Conservation (phyloP, 2,797 vertebrate genomes). For the Notolepis coatsorum region DNA sequence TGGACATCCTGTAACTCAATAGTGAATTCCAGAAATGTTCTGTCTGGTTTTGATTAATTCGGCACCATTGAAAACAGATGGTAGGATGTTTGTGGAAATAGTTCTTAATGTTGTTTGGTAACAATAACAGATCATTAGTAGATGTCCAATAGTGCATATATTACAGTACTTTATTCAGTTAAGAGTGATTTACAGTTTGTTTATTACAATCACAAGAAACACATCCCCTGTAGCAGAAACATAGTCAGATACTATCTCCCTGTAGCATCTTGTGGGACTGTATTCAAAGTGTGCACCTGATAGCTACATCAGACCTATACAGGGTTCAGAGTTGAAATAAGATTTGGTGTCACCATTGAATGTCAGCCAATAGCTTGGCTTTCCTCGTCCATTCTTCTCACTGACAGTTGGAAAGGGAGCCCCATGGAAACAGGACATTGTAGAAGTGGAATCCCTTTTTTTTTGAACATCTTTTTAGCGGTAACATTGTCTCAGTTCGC, state of each 20-base stretch:
- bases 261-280: slow-evolving; percentile 26
- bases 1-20: too few relatives aligned
- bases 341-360: slow-evolving; percentile 72
- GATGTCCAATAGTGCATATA: too few relatives aligned
- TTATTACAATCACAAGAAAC: too few relatives aligned
- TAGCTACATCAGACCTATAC: slow-evolving; percentile 12
- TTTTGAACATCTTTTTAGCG: slow-evolving; percentile 56
- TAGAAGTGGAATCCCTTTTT: slow-evolving; percentile 56
- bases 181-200: too few relatives aligned
- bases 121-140: neutral
- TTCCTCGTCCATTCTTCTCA: slow-evolving; percentile 65
- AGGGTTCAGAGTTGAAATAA: slow-evolving; percentile 36
- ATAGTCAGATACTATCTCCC: neutral
- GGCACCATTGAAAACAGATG: neutral
- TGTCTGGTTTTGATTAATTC: neutral
- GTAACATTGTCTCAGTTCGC: slow-evolving; percentile 61
- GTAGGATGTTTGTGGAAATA: neutral
- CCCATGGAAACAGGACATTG: slow-evolving; percentile 68
- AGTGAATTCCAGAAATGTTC: too few relatives aligned
- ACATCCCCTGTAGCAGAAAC: neutral
- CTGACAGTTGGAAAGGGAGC: slow-evolving; percentile 72
- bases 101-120: neutral
- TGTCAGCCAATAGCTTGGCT: slow-evolving; percentile 62
- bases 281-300: slow-evolving; percentile 36
- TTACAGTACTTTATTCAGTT: too few relatives aligned